phyloP scores from a whole-genome alignment of 1,140 invertebrate genomes.

The Aphaenogaster floridana region DNA sequence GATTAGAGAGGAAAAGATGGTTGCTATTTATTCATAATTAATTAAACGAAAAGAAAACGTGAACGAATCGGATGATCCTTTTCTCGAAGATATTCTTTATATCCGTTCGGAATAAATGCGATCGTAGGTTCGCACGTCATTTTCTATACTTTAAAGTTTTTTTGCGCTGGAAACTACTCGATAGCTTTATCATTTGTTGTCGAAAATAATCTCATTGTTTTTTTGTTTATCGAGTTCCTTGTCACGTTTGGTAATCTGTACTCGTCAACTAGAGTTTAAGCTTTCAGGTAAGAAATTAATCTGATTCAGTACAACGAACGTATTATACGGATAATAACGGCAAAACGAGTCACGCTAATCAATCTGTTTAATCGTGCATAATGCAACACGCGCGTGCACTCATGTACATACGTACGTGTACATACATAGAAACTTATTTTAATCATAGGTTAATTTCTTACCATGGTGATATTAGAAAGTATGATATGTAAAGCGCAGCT shows the following conservation, averaged over 20 bases:
- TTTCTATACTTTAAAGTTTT: slow-evolving; percentile 19
- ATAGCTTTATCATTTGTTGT: slow-evolving; percentile 48
- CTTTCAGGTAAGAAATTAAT: slow-evolving; percentile 77
- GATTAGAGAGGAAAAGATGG: not conserved
- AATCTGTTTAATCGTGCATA: slow-evolving; percentile 37
- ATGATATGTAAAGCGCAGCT: slow-evolving; percentile 62
- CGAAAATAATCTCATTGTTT: slow-evolving; percentile 40
- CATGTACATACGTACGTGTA: slow-evolving; percentile 71
- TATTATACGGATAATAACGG: slow-evolving; percentile 59
- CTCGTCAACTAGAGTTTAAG: slow-evolving; percentile 66
- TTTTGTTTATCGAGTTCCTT: slow-evolving; percentile 26
- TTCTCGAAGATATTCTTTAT: slow-evolving; percentile 4
- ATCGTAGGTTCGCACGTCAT: slow-evolving; percentile 17
- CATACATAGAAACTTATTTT: slow-evolving; percentile 73
- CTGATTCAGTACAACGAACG: slow-evolving; percentile 76
- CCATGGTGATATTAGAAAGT: slow-evolving; percentile 78
- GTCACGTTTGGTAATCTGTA: slow-evolving; percentile 49
- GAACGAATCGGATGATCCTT: not conserved
- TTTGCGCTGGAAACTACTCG: slow-evolving; percentile 28
- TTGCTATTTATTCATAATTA: not conserved
- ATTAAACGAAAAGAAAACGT: not conserved
- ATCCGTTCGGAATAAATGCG: not conserved
- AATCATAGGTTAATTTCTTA: slow-evolving; percentile 75
- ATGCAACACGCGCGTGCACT: slow-evolving; percentile 29
- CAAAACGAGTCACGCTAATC: slow-evolving; percentile 39